Percentiles rank a stretch among this genome's conserved stretches.
Conservation (phyloP, 2,797 vertebrate genomes). For the Tarsius wallacei region DNA sequence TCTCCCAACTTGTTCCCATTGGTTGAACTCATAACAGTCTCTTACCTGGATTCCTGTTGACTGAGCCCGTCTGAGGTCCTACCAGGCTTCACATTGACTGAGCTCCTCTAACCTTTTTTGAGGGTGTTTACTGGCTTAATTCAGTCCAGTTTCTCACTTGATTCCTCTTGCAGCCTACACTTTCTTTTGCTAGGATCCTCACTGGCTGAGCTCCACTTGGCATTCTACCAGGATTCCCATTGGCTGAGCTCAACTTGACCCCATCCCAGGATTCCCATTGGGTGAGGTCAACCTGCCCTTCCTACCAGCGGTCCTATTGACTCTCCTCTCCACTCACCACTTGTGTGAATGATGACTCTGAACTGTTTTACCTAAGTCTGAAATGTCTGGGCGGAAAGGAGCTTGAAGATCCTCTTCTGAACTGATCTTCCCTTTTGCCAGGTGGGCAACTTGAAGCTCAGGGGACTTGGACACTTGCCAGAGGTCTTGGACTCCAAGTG, state of each 20-base stretch:
- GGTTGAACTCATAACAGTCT: not conserved
- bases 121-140: too few species aligned
- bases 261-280: too few species aligned
- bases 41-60: not conserved
- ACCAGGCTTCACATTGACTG: not conserved
- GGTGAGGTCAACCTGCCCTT: too few species aligned
- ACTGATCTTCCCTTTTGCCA: not conserved
- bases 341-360: not conserved
- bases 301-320: too few species aligned
- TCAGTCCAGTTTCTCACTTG: too few species aligned
- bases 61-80: not conserved
- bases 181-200: too few species aligned
- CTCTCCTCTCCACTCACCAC: not conserved
- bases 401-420: not conserved
- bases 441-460: not conserved
- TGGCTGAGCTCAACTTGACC: too few species aligned
- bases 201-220: too few species aligned
- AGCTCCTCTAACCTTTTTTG: not conserved
- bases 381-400: not conserved
- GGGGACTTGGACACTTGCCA: not conserved
- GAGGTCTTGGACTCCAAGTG: not conserved
- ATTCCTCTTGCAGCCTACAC: not conserved
- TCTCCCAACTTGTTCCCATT: not conserved
- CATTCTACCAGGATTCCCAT: too few species aligned
- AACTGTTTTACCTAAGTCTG: constrained; percentile 6